phyloP scores from a whole-genome alignment of 2,888 invertebrate genomes.

The Orchesellides sinensis region DNA sequence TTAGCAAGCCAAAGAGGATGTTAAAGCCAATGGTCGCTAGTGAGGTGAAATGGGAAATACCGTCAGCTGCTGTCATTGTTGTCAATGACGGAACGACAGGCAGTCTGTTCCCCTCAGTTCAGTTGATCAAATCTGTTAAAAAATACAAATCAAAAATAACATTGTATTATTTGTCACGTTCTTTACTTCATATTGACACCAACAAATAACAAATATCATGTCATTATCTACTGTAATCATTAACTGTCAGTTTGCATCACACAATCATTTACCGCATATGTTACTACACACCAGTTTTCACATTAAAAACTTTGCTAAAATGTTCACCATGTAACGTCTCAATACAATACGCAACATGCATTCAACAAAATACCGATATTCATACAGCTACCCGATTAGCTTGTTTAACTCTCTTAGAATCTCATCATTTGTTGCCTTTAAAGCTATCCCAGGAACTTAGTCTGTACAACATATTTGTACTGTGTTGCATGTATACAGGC shows the following conservation, averaged over 20 bases:
- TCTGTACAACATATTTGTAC: too few species aligned
- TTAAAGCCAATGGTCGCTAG: conserved; percentile 57
- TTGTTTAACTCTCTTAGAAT: too few species aligned
- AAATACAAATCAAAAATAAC: conserved; percentile 45
- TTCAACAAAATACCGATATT: too few species aligned
- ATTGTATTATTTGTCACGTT: conserved; percentile 53
- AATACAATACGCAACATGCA: too few species aligned
- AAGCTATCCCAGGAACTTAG: too few species aligned
- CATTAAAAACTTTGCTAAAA: background rate
- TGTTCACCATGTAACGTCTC: too few species aligned
- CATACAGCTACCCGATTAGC: too few species aligned
- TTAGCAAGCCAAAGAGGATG: conserved; percentile 64
- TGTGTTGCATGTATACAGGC: too few species aligned
- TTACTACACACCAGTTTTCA: background rate
- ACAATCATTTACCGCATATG: background rate
- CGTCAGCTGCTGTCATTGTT: conserved; percentile 71
- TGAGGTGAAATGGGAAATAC: conserved; percentile 66
- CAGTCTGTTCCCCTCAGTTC: conserved; percentile 69
- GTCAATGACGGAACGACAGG: conserved; percentile 70
- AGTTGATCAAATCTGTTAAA: conserved; percentile 67
- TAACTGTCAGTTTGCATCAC: background rate
- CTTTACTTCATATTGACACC: background rate
- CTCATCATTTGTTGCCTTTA: too few species aligned
- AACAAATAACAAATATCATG: background rate
- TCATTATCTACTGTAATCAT: conserved; percentile 1